phyloP scores from a whole-genome alignment of 2,797 vertebrate genomes.

The Falco naumanni region DNA sequence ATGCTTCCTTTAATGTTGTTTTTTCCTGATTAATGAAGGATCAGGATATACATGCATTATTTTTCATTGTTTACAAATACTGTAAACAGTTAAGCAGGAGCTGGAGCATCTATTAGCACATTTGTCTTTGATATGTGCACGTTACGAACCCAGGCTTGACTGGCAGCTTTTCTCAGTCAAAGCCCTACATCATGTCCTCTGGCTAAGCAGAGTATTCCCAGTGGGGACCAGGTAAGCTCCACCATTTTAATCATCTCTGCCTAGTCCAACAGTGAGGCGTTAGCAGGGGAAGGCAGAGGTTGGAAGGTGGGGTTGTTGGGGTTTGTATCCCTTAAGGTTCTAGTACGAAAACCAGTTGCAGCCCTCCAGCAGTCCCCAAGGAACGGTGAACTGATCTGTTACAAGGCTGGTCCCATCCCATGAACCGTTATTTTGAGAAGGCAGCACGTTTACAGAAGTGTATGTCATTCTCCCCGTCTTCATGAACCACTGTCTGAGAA shows the following conservation, averaged over 20 bases:
- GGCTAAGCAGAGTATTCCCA: background rate
- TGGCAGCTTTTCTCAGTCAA: background rate
- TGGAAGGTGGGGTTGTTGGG: background rate
- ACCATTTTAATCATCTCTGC: background rate
- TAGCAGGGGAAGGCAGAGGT: background rate
- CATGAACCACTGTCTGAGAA: conserved; percentile 25
- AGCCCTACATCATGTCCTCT: background rate
- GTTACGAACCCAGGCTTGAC: background rate
- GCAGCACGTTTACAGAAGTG: background rate
- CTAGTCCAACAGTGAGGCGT: background rate
- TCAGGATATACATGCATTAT: background rate
- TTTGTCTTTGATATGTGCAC: background rate
- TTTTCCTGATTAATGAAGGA: conserved; percentile 15
- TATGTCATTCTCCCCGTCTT: background rate
- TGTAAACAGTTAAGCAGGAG: background rate
- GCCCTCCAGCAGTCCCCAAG: background rate
- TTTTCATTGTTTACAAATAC: conserved; percentile 1
- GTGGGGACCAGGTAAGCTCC: background rate
- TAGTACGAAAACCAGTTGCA: background rate
- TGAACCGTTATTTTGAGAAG: background rate
- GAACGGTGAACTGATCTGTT: conserved; percentile 5
- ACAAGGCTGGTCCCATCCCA: background rate
- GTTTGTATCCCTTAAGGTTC: background rate
- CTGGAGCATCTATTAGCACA: background rate
- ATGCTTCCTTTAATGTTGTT: background rate